Evolutionary conservation across 2,888 invertebrate species (phyloP).

Genomic region (Itoplectis maculator): DNA sequence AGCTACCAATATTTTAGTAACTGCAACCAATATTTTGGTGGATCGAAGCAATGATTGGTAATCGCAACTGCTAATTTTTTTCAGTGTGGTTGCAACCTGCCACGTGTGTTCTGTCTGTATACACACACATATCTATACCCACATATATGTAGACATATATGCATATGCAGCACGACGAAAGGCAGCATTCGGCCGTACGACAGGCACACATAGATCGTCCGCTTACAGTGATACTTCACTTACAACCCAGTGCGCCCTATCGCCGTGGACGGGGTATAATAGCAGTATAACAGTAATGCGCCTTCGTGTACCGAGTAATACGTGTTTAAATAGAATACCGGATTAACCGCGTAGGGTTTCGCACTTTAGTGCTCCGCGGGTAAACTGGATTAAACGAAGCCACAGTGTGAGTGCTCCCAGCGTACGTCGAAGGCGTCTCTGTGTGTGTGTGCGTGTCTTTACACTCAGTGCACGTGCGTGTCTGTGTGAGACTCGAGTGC

Average conservation of each 20-base stretch:
- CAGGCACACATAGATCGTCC: not conserved
- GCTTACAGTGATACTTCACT: constrained; percentile 15
- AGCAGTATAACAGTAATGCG: constrained; percentile 43
- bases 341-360: constrained; percentile 66
- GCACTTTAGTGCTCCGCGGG: constrained; percentile 57
- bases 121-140: no score
- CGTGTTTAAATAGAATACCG: constrained; percentile 65
- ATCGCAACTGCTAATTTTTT: no score
- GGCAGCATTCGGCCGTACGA: constrained; percentile 15
- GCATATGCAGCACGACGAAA: no score
- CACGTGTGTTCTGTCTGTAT: constrained; percentile 11
- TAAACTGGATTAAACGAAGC: constrained; percentile 62
- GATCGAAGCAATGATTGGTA: no score
- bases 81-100: not conserved
- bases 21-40: no score
- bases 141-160: no score
- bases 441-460: not conserved
- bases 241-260: constrained; percentile 12
- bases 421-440: constrained; percentile 32
- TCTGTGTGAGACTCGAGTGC: constrained; percentile 36
- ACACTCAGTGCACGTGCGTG: no score
- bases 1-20: no score
- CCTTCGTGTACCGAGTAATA: constrained; percentile 50
- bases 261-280: constrained; percentile 17
- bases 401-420: constrained; percentile 43